phyloP scores from a whole-genome alignment of 2,888 invertebrate species.

The Cerastis leucographa region DNA sequence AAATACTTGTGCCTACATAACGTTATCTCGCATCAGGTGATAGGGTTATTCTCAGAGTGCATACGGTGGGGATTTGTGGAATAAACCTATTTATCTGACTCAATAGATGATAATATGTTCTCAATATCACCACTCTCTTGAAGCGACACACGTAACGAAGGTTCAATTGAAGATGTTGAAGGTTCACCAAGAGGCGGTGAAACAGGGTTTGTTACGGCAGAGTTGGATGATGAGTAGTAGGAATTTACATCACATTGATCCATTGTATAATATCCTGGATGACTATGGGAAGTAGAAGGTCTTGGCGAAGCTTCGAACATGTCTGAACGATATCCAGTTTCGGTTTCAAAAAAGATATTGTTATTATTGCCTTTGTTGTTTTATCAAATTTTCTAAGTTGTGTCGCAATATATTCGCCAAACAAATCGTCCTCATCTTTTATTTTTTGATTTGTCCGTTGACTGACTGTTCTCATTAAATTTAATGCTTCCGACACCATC shows the following conservation, averaged over 20 bases:
- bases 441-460: constrained; percentile 13
- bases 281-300: constrained; percentile 50
- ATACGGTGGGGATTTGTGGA: constrained; percentile 49
- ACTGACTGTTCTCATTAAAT: constrained; percentile 12
- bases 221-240: constrained; percentile 46
- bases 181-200: constrained; percentile 44
- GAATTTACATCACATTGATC: constrained; percentile 40
- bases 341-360: constrained; percentile 54
- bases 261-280: constrained; percentile 51
- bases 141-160: constrained; percentile 46
- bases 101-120: constrained; percentile 34
- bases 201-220: constrained; percentile 47
- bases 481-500: constrained; percentile 14
- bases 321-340: constrained; percentile 51
- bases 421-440: constrained; percentile 15
- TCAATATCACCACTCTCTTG: constrained; percentile 46
- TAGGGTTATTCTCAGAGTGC: constrained; percentile 47
- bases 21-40: constrained; percentile 51
- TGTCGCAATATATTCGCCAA: constrained; percentile 14
- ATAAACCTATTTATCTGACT: constrained; percentile 48
- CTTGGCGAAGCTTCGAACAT: constrained; percentile 47
- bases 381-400: constrained; percentile 12
- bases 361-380: constrained; percentile 22
- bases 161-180: constrained; percentile 42
- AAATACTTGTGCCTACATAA: constrained; percentile 49